Base-by-base conservation (phyloP, 2,797 vertebrate genomes). In the Dermochelys coriacea region DNA sequence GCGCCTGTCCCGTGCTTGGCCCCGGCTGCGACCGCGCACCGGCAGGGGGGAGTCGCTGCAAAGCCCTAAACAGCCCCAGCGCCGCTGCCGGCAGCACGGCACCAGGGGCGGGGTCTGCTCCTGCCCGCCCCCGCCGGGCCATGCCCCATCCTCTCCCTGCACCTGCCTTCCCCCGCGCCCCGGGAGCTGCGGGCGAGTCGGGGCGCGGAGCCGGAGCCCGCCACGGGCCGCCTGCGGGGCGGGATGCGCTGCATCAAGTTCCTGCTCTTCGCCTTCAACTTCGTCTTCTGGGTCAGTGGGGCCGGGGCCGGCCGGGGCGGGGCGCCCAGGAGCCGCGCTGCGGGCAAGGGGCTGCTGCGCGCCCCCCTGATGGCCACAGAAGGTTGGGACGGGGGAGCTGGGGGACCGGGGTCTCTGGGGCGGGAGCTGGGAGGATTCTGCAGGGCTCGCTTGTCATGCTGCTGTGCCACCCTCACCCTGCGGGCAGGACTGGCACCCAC, bases 251-350 rank as follows among this genome's bases (percentile, higher is more conserved):
- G 99, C 97, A 97, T 99, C 97, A 99, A 99, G 98, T 99, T 99
- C 97, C 98, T 99, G 96, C 99, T 99, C 15, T 99, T 99, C 97
- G 96, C 98, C 45, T 99, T 99, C 98, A 99, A 99, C 98, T 99
- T 99, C 98, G 99, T 99, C 94, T 99, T 99, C 96, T 99, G 99
- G 99, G 99, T 99, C 97, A 99, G 99, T 98, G 87, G 80, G n/a
- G 55, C 25, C 97, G 97, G 95, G 47, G 84, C 6, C 45, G 45
- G 6, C 82, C 85, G 93, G 91, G 49, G 37, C 95, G 97, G 47
- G 84, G 47, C 47, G 47, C 47, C 82, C 85, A 93, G 91, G 49
- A 49, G 79, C 50, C 50, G 49, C 49, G 61, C 27, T n/a, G 37
- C 14, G 8, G 14, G 12, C 11, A 6, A 29, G 75, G 34, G 25